Evolutionary conservation across 2,888 invertebrate species (phyloP).

Genomic region (Glyphotaelius pellucidus): DNA sequence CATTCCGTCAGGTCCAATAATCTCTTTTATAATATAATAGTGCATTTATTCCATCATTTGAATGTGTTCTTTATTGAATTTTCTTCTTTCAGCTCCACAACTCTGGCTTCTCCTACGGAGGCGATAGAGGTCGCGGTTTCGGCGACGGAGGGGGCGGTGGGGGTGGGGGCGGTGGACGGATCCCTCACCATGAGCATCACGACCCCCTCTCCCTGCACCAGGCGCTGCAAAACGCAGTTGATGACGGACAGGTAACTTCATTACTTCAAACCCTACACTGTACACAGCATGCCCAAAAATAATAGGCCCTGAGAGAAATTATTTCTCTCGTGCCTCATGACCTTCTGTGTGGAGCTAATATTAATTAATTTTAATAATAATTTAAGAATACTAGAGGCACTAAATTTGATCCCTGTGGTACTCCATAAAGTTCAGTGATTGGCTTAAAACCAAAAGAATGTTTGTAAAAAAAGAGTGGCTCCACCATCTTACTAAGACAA

Average conservation of each 20-base stretch:
- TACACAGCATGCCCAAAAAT: too few relatives aligned
- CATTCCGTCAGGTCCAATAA: not conserved
- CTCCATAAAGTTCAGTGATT: too few relatives aligned
- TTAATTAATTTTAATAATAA: too few relatives aligned
- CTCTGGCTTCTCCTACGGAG: conserved; percentile 80
- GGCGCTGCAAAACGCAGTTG: conserved; percentile 86
- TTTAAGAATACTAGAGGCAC: too few relatives aligned
- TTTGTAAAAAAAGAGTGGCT: too few relatives aligned
- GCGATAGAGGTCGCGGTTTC: conserved; percentile 77
- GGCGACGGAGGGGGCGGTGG: conserved; percentile 73
- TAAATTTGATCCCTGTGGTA: too few relatives aligned
- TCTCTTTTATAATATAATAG: not conserved
- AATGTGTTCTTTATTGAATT: not conserved
- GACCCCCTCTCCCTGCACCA: conserved; percentile 88
- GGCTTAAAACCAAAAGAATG: too few relatives aligned
- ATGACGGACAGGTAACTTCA: conserved; percentile 73
- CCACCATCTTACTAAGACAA: not conserved
- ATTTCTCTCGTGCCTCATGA: too few relatives aligned
- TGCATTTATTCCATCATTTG: not conserved
- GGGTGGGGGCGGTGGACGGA: conserved; percentile 67
- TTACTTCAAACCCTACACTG: too few relatives aligned
- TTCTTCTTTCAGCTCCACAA: conserved; percentile 76
- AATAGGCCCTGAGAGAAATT: too few relatives aligned
- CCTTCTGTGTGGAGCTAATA: too few relatives aligned
- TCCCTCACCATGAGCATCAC: conserved; percentile 78